Evolutionary conservation across 2,888 invertebrate genomes (phyloP), one percentile per base, ranked within the genome.

Genomic region (Zele albiditarsus): DNA sequence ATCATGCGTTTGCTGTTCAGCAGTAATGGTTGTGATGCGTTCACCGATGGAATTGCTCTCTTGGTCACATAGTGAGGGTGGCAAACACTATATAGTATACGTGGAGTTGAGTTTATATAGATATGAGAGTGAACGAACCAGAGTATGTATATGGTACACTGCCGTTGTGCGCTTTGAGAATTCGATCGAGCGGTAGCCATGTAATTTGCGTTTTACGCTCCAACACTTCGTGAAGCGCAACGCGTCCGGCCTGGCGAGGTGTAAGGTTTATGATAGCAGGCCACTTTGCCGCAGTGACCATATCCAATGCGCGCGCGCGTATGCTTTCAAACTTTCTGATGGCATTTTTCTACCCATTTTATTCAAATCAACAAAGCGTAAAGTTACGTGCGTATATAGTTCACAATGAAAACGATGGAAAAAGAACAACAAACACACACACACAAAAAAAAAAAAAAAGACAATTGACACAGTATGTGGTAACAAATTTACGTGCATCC

Each of bases 131-230:
- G 68, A 58, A 71, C 65, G 60, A 31, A 58, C 62, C 38, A 23
- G 25, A 8, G 25, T 38, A 53, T 53, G 20, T 62, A 31, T 62
- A 62, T 31, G 38, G 28, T 46, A 46, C 6, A 27, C 71, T 71
- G 42, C 20, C 60, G 46, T 62, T 71, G 49, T 71, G 62, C 77
- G 76, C 80, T 80, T 78, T 77, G 78, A 77, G 78, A 75, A 78
- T 77, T 78, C 77, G 78, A 80, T 80, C 78, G 76, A 77, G 76
- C 78, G 76, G 69, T 77, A 77, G 80, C 76, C 77, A 77, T 78
- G 77, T 76, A 78, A 80, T 78, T 80, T 80, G 78, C 73, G 77
- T 78, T 80, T 77, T 76, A 78, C 77, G 77, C 78, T 75, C 71
- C 67, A 75, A 80, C 78, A 65, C 74, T 74, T 49, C 57, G 62